phyloP scores from a whole-genome alignment of 2,888 invertebrate species.

The Hecatera dysodea region DNA sequence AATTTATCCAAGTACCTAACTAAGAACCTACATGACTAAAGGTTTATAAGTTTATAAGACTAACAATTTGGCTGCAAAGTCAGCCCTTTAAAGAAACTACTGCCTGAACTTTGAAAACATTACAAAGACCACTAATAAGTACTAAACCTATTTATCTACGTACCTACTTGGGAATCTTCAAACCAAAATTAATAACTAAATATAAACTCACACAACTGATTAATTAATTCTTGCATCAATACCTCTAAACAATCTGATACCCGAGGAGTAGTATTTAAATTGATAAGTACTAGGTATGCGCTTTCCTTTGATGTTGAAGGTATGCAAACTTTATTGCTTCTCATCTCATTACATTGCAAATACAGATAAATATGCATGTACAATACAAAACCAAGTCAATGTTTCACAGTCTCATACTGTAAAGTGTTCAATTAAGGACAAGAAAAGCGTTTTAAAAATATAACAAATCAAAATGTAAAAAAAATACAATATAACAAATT shows the following conservation, averaged over 20 bases:
- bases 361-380: too few relatives aligned
- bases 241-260: not conserved
- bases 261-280: not conserved
- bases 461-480: too few relatives aligned
- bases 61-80: too few relatives aligned
- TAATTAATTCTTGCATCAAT: slow-evolving; percentile 15
- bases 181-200: not conserved
- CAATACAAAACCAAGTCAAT: too few relatives aligned
- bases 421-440: too few relatives aligned
- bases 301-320: slow-evolving; percentile 5
- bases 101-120: too few relatives aligned
- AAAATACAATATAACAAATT: too few relatives aligned
- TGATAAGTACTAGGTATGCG: not conserved
- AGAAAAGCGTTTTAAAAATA: not conserved
- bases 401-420: too few relatives aligned
- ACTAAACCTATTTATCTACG: too few relatives aligned
- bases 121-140: not conserved
- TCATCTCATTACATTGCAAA: too few relatives aligned
- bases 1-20: not conserved
- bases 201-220: not conserved
- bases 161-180: not conserved
- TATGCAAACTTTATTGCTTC: not conserved
- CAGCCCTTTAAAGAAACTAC: too few relatives aligned
- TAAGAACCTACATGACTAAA: not conserved
- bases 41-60: too few relatives aligned